phyloP scores from a whole-genome alignment of 2,113 vertebrate genomes.

The Dromiciops gliroides region DNA sequence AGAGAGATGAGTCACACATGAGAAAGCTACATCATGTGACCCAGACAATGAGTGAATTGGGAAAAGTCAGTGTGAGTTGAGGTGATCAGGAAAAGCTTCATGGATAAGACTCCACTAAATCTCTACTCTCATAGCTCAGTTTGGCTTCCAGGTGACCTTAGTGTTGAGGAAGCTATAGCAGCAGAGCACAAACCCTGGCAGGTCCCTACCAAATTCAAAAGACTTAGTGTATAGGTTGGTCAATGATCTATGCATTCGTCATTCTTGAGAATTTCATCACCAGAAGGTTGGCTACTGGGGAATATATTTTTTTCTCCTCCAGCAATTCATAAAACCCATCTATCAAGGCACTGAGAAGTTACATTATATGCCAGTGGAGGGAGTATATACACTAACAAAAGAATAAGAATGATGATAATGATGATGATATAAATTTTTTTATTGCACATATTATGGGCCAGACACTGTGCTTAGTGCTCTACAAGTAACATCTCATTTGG shows the following conservation, averaged over 20 bases:
- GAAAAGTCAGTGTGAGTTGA: background rate
- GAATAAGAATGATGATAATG: background rate
- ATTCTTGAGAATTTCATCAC: background rate
- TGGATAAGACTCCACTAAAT: background rate
- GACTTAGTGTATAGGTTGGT: background rate
- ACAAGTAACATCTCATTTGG: background rate
- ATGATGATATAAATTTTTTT: background rate
- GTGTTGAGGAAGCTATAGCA: background rate
- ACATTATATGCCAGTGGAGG: background rate
- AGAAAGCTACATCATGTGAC: background rate
- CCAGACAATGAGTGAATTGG: background rate
- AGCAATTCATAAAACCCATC: background rate
- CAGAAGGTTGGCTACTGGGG: background rate
- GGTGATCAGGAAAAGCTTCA: background rate
- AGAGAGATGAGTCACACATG: background rate
- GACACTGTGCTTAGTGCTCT: background rate
- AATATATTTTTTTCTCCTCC: background rate
- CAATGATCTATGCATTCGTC: background rate
- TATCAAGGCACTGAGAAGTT: background rate
- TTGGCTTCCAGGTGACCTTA: background rate
- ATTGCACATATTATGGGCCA: background rate
- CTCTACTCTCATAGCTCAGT: background rate
- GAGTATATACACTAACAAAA: background rate
- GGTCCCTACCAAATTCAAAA: background rate
- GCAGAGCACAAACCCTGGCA: background rate